Conservation (phyloP, 2,888 invertebrate genomes). For the Nycteola revayana region DNA sequence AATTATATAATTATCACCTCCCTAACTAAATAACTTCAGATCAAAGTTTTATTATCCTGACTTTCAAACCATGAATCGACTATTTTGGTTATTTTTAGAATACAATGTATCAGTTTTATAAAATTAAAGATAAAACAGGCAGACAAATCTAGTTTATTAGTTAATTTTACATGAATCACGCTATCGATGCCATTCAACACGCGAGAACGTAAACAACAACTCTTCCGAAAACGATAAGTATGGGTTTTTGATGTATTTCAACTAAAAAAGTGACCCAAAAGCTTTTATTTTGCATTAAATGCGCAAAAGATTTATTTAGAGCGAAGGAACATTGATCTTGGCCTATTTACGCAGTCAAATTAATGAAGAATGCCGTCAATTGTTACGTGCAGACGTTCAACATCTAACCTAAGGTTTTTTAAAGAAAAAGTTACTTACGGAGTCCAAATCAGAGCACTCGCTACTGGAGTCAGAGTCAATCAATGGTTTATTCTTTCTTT, state of each 20-base stretch:
- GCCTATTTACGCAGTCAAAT: conserved; percentile 67
- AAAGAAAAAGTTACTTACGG: conserved; percentile 82
- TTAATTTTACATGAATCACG: conserved; percentile 51
- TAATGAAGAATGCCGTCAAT: conserved; percentile 61
- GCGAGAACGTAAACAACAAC: conserved; percentile 36
- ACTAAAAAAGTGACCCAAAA: conserved; percentile 5
- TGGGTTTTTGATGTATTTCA: conserved; percentile 16
- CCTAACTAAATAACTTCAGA: conserved; percentile 17
- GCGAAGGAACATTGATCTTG: conserved; percentile 62
- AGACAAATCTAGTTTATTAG: conserved; percentile 21
- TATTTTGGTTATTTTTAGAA: too few species aligned
- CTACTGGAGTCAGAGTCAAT: conserved; percentile 93
- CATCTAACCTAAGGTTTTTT: conserved; percentile 48
- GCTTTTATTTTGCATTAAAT: conserved; percentile 31
- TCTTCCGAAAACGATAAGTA: conserved; percentile 30
- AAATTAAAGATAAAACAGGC: too few species aligned
- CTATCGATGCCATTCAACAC: conserved; percentile 31
- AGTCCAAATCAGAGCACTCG: conserved; percentile 91
- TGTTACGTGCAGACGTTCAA: conserved; percentile 45
- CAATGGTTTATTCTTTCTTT: conserved; percentile 91
- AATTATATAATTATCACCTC: conserved; percentile 40
- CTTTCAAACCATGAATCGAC: conserved; percentile 2
- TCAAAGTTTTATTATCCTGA: conserved; percentile 1
- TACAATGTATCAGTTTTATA: too few species aligned
- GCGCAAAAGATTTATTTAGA: conserved; percentile 51